Evolutionary conservation across 2,797 vertebrate genomes (phyloP).

Genomic region (Antennarius maculatus): DNA sequence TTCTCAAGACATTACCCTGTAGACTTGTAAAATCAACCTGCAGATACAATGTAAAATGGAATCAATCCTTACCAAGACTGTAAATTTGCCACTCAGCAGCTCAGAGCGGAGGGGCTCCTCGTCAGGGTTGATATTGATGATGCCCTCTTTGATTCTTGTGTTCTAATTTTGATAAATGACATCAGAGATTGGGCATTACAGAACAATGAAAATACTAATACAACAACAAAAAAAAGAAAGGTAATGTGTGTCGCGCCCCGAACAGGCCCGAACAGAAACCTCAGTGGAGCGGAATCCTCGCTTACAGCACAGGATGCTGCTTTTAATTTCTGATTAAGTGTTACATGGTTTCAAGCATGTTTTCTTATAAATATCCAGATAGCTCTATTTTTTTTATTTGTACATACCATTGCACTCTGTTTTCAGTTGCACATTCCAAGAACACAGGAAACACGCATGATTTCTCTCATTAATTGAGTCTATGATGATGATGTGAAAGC

Average conservation of each 20-base stretch:
- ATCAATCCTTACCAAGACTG: slow-evolving; percentile 83
- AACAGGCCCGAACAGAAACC: not conserved
- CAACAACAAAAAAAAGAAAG: too few relatives aligned
- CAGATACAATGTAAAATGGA: not conserved
- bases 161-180: slow-evolving; percentile 69
- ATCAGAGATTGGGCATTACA: not conserved
- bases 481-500: too few relatives aligned
- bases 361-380: not conserved
- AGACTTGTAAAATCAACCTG: not conserved
- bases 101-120: slow-evolving; percentile 87
- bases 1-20: not conserved
- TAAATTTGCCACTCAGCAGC: slow-evolving; percentile 87
- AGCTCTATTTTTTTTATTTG: not conserved
- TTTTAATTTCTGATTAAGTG: not conserved
- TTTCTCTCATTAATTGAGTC: too few relatives aligned
- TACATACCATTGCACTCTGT: too few relatives aligned
- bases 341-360: not conserved
- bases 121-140: slow-evolving; percentile 87
- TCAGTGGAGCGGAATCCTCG: not conserved
- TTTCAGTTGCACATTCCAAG: not conserved
- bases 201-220: not conserved
- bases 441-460: too few relatives aligned
- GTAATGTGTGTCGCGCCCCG: not conserved
- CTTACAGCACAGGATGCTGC: not conserved
- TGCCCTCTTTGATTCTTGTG: slow-evolving; percentile 88